These are phyloP conservation scores for Mastacembelus armatus DNA, from an alignment of 2,797 vertebrate species.

Conservation along the genomic window DNA sequence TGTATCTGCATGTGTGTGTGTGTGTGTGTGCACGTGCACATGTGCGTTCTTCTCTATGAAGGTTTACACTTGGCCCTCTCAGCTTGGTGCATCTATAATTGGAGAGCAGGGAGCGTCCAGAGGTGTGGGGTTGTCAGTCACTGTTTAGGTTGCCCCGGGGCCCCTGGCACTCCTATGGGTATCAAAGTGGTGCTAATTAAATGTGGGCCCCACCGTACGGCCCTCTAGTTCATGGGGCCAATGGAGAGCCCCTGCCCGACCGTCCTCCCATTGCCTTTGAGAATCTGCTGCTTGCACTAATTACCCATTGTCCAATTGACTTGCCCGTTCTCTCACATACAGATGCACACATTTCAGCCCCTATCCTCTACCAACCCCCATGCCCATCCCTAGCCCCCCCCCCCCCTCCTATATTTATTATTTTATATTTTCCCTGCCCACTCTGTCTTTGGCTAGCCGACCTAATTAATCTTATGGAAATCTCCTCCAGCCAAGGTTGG, in stretches of 20 bases:
- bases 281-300: conserved; percentile 96
- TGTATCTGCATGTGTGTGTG: conserved; percentile 40
- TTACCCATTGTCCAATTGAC: conserved; percentile 99
- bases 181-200: conserved; percentile 99
- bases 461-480: conserved; percentile 99
- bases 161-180: conserved; percentile 98
- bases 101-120: conserved; percentile 96
- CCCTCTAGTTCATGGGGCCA: conserved; percentile 92
- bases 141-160: conserved; percentile 99
- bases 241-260: conserved; percentile 78
- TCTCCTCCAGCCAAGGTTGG: conserved; percentile 99
- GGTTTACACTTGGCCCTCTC: conserved; percentile 78
- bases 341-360: conserved; percentile 66
- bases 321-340: conserved; percentile 88
- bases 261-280: conserved; percentile 96
- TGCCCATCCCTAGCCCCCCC: conserved; percentile 34
- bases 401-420: conserved; percentile 77
- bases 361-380: conserved; percentile 57
- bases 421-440: conserved; percentile 85
- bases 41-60: conserved; percentile 37
- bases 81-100: conserved; percentile 95
- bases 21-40: conserved; percentile 2
- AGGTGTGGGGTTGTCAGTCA: conserved; percentile 97
- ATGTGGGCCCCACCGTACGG: conserved; percentile 94
- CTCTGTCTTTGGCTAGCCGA: conserved; percentile 92